phyloP scores from a whole-genome alignment of 2,888 invertebrate genomes.

The Sturmia bella region DNA sequence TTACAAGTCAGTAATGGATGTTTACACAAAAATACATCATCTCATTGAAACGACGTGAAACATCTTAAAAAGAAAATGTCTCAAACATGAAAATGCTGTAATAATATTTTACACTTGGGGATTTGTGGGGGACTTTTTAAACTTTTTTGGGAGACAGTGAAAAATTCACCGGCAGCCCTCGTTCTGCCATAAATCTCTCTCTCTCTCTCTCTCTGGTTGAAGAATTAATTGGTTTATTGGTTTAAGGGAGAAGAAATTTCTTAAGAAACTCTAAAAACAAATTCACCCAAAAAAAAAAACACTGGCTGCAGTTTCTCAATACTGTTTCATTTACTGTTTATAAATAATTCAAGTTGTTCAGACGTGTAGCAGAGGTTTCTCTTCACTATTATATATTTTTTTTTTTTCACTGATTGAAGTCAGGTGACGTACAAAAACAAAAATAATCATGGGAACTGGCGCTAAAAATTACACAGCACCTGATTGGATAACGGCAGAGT shows the following conservation, averaged over 20 bases:
- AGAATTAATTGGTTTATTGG: no score
- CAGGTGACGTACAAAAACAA: conserved; percentile 75
- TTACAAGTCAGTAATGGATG: no score
- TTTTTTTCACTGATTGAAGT: conserved; percentile 67
- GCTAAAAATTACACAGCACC: conserved; percentile 77
- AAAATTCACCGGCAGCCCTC: no score
- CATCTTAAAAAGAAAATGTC: no score
- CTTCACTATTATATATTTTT: conserved; percentile 13
- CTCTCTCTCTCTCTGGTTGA: no score
- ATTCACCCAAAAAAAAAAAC: conserved; percentile 33
- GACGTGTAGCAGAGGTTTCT: conserved; percentile 28
- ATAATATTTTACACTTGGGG: no score
- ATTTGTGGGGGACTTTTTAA: no score
- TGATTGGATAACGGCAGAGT: conserved; percentile 79
- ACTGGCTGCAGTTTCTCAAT: conserved; percentile 9
- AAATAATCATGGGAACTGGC: conserved; percentile 77
- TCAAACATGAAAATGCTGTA: no score
- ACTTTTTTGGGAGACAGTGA: no score
- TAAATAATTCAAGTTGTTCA: conserved; percentile 40
- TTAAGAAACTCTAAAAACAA: conserved; percentile 13
- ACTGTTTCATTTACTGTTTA: conserved; percentile 25
- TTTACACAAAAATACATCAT: no score
- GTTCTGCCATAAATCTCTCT: no score
- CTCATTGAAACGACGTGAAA: no score
- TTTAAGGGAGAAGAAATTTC: conserved; percentile 29